Evolutionary conservation across 2,888 invertebrate species (phyloP).

Genomic region (Meiosimyza platycephala): DNA sequence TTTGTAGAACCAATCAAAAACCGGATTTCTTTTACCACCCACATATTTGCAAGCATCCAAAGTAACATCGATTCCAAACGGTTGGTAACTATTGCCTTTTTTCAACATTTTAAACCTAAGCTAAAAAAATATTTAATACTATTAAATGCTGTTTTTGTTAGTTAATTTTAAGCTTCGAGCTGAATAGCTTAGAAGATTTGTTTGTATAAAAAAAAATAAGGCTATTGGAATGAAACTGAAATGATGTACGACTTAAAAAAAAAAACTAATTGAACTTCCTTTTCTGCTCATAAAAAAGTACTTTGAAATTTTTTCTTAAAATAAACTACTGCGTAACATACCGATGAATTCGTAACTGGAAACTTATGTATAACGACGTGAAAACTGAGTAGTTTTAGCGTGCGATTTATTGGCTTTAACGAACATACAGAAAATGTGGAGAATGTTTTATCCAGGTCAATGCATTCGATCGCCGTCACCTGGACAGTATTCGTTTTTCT

Average conservation of each 20-base stretch:
- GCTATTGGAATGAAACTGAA: too few species aligned
- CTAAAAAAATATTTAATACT: background rate
- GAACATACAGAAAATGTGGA: background rate
- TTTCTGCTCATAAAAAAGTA: background rate
- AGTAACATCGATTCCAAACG: background rate
- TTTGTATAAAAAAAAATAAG: too few species aligned
- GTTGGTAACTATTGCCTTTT: background rate
- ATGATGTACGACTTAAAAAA: too few species aligned
- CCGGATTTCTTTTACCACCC: background rate
- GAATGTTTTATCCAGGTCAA: background rate
- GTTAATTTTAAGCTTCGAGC: too few species aligned
- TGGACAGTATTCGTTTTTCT: background rate
- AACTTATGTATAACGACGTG: too few species aligned
- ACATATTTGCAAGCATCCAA: background rate
- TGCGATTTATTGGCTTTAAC: slow-evolving; percentile 5
- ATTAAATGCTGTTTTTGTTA: too few species aligned
- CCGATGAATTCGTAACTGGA: background rate
- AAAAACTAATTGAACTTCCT: too few species aligned
- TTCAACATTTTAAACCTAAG: background rate
- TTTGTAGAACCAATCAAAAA: too few species aligned
- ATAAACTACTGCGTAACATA: too few species aligned
- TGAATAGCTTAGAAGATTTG: too few species aligned
- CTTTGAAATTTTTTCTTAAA: background rate
- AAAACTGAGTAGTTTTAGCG: background rate
- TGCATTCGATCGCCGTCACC: background rate